Percentiles rank a stretch among this genome's conserved stretches.
phyloP scores from a whole-genome alignment of 2,888 invertebrate species.

The Melanotus villosus region DNA sequence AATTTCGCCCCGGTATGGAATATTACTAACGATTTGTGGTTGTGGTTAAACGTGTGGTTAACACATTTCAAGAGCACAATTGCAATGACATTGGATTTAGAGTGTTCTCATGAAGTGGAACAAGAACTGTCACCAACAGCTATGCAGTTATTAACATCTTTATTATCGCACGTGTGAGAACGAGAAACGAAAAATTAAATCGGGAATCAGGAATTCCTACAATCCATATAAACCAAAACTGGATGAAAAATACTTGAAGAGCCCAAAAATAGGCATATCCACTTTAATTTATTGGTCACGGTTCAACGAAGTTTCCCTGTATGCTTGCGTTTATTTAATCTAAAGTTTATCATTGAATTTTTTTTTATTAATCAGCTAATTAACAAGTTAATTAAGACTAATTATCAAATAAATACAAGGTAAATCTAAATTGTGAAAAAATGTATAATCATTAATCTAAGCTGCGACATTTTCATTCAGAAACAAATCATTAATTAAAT shows the following conservation, averaged over 20 bases:
- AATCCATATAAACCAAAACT: no score
- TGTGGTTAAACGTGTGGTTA: constrained; percentile 6
- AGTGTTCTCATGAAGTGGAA: constrained; percentile 13
- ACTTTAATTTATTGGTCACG: neutral
- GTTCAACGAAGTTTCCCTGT: neutral
- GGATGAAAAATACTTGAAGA: no score
- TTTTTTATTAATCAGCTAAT: neutral
- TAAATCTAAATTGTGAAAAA: neutral
- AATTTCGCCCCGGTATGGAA: neutral
- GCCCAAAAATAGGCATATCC: neutral
- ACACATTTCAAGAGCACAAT: constrained; percentile 22
- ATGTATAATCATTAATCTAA: no score
- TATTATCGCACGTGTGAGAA: neutral
- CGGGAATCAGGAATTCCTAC: neutral
- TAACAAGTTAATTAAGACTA: neutral
- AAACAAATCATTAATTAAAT: no score
- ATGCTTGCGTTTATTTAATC: neutral
- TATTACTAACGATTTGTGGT: constrained; percentile 10
- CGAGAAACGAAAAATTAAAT: neutral
- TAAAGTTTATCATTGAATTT: neutral
- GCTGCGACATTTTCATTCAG: no score
- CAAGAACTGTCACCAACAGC: neutral
- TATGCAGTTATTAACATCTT: neutral
- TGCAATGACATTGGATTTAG: constrained; percentile 30
- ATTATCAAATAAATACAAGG: constrained; percentile 5